Percentiles rank a stretch among this genome's conserved stretches.
These are phyloP conservation scores for Lysiphlebus fabarum DNA, from an alignment of 1,140 invertebrate species.

Conservation along the genomic window DNA sequence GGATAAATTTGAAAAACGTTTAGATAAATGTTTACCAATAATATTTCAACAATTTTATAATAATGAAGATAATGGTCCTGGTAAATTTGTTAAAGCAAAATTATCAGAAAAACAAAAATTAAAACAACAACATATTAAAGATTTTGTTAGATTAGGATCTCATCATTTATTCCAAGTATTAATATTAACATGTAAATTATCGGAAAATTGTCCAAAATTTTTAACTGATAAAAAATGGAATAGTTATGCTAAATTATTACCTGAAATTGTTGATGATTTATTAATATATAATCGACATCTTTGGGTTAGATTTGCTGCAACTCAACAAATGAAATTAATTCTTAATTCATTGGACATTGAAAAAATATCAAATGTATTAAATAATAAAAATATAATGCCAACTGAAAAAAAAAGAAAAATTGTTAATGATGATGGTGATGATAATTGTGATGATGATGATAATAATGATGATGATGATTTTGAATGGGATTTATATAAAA, in stretches of 20 bases:
- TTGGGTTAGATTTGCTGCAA: constrained; percentile 73
- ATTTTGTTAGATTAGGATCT: constrained; percentile 59
- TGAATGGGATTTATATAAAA: constrained; percentile 59
- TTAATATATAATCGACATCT: constrained; percentile 63
- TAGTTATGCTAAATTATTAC: constrained; percentile 52
- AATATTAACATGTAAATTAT: constrained; percentile 63
- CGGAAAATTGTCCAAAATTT: constrained; percentile 54
- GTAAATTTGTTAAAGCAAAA: constrained; percentile 40
- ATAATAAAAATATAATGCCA: background rate
- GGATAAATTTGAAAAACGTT: constrained; percentile 62
- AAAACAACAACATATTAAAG: constrained; percentile 25
- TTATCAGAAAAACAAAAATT: constrained; percentile 24
- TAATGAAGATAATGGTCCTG: constrained; percentile 36
- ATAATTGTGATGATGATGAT: constrained; percentile 16
- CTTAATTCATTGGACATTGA: constrained; percentile 63
- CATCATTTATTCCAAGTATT: constrained; percentile 71
- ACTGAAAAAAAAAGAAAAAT: too few relatives aligned
- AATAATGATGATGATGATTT: constrained; percentile 14
- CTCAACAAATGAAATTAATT: constrained; percentile 71
- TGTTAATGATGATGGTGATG: constrained; percentile 9
- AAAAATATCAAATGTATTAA: constrained; percentile 55
- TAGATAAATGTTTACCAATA: constrained; percentile 51
- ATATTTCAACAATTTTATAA: constrained; percentile 53
- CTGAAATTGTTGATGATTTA: constrained; percentile 55
- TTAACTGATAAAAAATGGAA: constrained; percentile 44